Conservation (phyloP, 1,140 invertebrate genomes). For the Leptinotarsa undecemlineata region DNA sequence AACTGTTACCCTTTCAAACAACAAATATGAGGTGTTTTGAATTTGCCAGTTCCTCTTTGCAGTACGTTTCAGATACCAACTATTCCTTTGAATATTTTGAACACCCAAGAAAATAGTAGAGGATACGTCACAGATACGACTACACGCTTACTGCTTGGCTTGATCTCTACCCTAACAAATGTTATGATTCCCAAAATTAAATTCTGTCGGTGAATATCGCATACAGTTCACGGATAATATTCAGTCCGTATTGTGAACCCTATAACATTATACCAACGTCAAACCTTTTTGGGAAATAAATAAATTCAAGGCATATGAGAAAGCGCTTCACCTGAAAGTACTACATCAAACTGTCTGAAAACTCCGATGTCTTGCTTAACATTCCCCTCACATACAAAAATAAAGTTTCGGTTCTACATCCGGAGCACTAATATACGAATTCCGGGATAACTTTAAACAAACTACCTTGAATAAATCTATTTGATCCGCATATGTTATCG, state of each 20-base stretch:
- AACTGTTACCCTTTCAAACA: too few relatives aligned
- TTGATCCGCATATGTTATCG: slow-evolving; percentile 14
- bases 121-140: too few relatives aligned
- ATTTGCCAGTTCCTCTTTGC: too few relatives aligned
- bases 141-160: too few relatives aligned
- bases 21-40: too few relatives aligned
- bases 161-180: too few relatives aligned
- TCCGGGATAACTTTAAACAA: slow-evolving; percentile 13
- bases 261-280: slow-evolving; percentile 36
- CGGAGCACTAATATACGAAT: slow-evolving; percentile 22
- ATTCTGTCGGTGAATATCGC: not conserved
- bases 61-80: too few relatives aligned
- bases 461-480: slow-evolving; percentile 20
- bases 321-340: slow-evolving; percentile 36
- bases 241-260: not conserved
- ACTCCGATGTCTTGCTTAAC: slow-evolving; percentile 41
- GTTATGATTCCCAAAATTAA: not conserved
- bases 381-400: slow-evolving; percentile 36
- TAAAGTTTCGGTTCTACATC: slow-evolving; percentile 40
- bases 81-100: too few relatives aligned
- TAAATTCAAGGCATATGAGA: slow-evolving; percentile 34
- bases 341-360: slow-evolving; percentile 43
- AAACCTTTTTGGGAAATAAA: slow-evolving; percentile 35
- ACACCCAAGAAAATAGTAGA: too few relatives aligned
- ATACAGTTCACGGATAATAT: not conserved